phyloP scores from a whole-genome alignment of 2,113 vertebrate genomes.

The Climacteris rufus region DNA sequence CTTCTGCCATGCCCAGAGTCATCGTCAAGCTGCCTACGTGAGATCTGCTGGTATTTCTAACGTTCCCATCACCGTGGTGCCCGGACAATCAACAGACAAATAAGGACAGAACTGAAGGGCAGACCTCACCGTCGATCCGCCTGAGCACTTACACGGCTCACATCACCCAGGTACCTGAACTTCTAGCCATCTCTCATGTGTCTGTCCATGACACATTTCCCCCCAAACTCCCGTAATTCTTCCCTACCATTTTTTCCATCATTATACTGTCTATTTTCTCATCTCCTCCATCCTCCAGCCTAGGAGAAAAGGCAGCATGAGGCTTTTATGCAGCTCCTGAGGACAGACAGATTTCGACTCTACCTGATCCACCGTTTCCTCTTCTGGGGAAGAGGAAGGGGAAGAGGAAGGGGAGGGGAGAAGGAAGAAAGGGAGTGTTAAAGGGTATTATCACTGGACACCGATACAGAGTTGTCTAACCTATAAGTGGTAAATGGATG shows the following conservation, averaged over 20 bases:
- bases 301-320: background rate
- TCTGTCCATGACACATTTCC: background rate
- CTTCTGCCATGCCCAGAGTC: conserved; percentile 9
- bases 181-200: background rate
- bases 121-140: background rate
- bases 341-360: background rate
- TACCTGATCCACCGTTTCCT: background rate
- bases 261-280: background rate
- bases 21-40: conserved; percentile 36
- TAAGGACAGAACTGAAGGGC: conserved; percentile 43
- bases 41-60: conserved; percentile 47
- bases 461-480: background rate
- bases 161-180: background rate
- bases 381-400: conserved; percentile 48
- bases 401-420: conserved; percentile 59
- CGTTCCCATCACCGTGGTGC: conserved; percentile 18
- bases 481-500: background rate
- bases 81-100: conserved; percentile 35
- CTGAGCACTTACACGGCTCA: background rate
- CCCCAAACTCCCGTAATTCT: background rate
- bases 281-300: background rate
- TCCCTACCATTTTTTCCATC: background rate
- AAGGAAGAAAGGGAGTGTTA: conserved; percentile 50
- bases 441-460: conserved; percentile 9
- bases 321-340: background rate